phyloP scores from a whole-genome alignment of 2,113 vertebrate genomes.

The Opisthocomus hoazin region DNA sequence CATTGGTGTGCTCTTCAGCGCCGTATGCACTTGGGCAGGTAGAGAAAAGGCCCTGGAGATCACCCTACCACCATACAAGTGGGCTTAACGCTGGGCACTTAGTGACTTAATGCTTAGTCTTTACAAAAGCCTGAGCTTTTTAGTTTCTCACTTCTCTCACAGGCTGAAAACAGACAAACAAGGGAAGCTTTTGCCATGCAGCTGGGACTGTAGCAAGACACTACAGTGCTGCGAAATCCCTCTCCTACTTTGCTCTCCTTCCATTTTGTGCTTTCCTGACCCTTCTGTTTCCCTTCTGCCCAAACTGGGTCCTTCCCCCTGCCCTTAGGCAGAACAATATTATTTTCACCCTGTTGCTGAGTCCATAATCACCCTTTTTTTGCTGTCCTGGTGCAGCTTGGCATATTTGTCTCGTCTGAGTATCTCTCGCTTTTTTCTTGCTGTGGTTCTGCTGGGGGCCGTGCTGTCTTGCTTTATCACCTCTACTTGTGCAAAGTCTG shows the following conservation, averaged over 20 bases:
- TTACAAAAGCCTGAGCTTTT: not conserved
- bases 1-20: not conserved
- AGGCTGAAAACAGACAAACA: not conserved
- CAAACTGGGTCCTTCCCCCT: not conserved
- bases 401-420: not conserved
- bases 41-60: not conserved
- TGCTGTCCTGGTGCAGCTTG: not conserved
- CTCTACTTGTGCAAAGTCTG: not conserved
- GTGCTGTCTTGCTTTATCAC: not conserved
- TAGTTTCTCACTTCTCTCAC: not conserved
- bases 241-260: not conserved
- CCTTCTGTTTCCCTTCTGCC: not conserved
- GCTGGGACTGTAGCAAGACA: not conserved
- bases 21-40: fast-evolving
- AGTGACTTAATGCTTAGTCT: not conserved
- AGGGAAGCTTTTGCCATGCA: not conserved
- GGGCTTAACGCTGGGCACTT: not conserved
- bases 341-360: not conserved
- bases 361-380: not conserved
- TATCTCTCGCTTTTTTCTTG: not conserved
- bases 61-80: fast-evolving
- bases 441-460: not conserved
- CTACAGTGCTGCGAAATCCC: fast-evolving
- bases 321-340: not conserved
- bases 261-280: not conserved